phyloP scores from a whole-genome alignment of 2,797 vertebrate genomes.

The Sylvilagus floridanus region DNA sequence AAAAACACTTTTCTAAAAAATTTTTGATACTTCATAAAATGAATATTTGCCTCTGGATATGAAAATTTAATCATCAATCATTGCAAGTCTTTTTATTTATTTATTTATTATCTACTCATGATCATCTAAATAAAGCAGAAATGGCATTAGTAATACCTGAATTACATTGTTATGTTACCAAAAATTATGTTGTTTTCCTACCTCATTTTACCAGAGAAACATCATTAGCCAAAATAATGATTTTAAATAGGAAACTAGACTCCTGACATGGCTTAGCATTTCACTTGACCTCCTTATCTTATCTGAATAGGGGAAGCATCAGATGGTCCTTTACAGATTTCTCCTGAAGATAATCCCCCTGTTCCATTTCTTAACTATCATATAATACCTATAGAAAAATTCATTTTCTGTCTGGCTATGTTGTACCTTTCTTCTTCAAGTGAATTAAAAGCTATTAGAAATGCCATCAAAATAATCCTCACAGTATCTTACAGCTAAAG shows the following conservation, averaged over 20 bases:
- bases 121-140: slow-evolving; percentile 38
- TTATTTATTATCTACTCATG: slow-evolving; percentile 64
- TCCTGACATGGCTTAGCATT: neutral
- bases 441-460: neutral
- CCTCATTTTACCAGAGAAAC: neutral
- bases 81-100: neutral
- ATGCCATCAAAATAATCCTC: neutral
- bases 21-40: slow-evolving; percentile 43
- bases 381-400: neutral
- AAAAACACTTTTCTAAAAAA: slow-evolving; percentile 15
- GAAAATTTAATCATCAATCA: slow-evolving; percentile 56
- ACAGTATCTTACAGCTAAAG: neutral
- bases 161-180: neutral
- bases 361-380: neutral
- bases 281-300: neutral
- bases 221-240: neutral
- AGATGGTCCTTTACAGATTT: neutral
- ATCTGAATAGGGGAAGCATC: rapidly evolving
- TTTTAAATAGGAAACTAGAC: neutral
- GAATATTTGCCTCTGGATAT: slow-evolving; percentile 50
- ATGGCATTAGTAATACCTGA: neutral
- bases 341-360: neutral
- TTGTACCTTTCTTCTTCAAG: neutral
- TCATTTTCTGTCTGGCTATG: neutral
- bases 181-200: slow-evolving; percentile 34